Evolutionary conservation across 2,113 vertebrate species (phyloP).

Genomic region (Lepus europaeus): DNA sequence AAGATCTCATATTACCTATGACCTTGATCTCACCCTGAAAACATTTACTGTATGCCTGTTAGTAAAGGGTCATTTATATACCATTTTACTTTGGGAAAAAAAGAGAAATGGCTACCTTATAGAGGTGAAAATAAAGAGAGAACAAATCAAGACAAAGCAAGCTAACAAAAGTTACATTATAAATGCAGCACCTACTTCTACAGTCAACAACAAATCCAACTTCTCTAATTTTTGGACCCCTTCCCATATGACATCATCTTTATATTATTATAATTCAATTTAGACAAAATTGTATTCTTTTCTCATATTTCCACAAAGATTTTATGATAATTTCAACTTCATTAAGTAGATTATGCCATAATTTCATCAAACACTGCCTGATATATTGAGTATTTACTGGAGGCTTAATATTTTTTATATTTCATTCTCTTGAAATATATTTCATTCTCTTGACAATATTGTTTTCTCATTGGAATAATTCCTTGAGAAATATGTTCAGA

Average conservation of each 20-base stretch:
- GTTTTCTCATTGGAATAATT: neutral
- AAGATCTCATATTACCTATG: slow-evolving; percentile 68
- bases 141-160: slow-evolving; percentile 20
- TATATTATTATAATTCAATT: neutral
- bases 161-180: neutral
- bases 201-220: neutral
- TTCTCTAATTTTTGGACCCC: neutral
- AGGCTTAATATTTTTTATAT: neutral
- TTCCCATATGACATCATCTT: neutral
- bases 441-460: slow-evolving; percentile 43
- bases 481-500: slow-evolving; percentile 40
- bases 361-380: neutral
- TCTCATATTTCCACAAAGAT: slow-evolving; percentile 30
- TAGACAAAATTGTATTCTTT: slow-evolving; percentile 25
- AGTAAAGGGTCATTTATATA: neutral
- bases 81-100: slow-evolving; percentile 48
- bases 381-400: neutral
- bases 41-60: slow-evolving; percentile 40
- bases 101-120: slow-evolving; percentile 7
- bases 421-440: neutral
- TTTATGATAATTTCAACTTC: slow-evolving; percentile 20
- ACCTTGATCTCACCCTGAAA: slow-evolving; percentile 76
- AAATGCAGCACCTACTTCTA: neutral
- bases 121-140: slow-evolving; percentile 5
- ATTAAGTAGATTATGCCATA: neutral